Evolutionary conservation across 2,113 vertebrate genomes (phyloP).

Genomic region (Zosterops borbonicus): DNA sequence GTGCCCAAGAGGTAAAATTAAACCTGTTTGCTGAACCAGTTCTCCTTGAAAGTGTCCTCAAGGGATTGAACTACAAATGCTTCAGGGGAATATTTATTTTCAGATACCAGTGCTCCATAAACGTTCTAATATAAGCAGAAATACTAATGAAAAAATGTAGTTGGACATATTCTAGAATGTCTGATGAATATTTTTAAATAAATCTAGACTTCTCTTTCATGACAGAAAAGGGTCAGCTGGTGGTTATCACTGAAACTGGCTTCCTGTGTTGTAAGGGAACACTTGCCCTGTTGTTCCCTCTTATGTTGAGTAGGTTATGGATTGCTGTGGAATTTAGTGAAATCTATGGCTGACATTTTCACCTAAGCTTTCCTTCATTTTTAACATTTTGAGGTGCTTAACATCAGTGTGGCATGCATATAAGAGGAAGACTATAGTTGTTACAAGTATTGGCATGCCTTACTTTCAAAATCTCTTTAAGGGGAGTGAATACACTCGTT

Average conservation of each 20-base stretch:
- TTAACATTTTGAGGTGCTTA: background rate
- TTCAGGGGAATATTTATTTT: background rate
- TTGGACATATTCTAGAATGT: background rate
- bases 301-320: background rate
- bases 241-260: background rate
- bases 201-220: background rate
- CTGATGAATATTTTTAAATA: background rate
- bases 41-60: background rate
- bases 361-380: background rate
- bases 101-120: background rate
- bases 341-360: background rate
- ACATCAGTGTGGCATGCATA: background rate
- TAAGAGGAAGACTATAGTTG: background rate
- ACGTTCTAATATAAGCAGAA: background rate
- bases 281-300: background rate
- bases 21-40: background rate
- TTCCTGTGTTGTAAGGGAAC: background rate
- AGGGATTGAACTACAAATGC: background rate
- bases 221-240: background rate
- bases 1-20: constrained; percentile 2
- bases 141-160: background rate
- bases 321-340: background rate
- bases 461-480: background rate
- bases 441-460: background rate
- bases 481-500: background rate